Percentiles rank a stretch among this genome's conserved stretches.
Evolutionary conservation across 2,113 vertebrate species (phyloP).

Genomic region (Hylia prasina): DNA sequence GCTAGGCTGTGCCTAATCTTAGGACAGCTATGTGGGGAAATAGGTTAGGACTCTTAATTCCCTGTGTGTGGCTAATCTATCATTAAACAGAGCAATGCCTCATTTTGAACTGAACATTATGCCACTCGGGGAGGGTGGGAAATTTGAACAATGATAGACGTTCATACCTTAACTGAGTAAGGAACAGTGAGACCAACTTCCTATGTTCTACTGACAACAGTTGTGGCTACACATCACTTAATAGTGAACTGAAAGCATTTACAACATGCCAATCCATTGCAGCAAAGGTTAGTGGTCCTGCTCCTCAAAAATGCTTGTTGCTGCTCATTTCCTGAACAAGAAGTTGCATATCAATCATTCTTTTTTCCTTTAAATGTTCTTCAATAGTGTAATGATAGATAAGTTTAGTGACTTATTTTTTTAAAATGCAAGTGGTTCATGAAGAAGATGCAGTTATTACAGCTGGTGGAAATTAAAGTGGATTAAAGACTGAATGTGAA

Average conservation of each 20-base stretch:
- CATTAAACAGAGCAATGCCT: neutral
- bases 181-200: neutral
- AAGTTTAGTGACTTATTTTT: neutral
- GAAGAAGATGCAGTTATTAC: neutral
- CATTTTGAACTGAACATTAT: neutral
- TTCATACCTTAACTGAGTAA: neutral
- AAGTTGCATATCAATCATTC: neutral
- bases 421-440: neutral
- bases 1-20: neutral
- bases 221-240: neutral
- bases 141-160: neutral
- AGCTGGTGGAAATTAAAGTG: neutral
- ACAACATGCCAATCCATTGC: neutral
- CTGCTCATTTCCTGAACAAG: neutral
- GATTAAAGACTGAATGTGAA: neutral
- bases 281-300: neutral
- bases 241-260: neutral
- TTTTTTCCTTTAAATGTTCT: neutral
- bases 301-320: neutral
- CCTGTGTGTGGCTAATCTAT: neutral
- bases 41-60: neutral
- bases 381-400: neutral
- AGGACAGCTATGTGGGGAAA: neutral
- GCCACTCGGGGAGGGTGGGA: fast-evolving
- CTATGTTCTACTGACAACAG: neutral